A percentile compares a stretch with the other conserved stretches of the same genome.
phyloP scores from a whole-genome alignment of 1,140 invertebrate genomes.

The Microplitis demolitor region DNA sequence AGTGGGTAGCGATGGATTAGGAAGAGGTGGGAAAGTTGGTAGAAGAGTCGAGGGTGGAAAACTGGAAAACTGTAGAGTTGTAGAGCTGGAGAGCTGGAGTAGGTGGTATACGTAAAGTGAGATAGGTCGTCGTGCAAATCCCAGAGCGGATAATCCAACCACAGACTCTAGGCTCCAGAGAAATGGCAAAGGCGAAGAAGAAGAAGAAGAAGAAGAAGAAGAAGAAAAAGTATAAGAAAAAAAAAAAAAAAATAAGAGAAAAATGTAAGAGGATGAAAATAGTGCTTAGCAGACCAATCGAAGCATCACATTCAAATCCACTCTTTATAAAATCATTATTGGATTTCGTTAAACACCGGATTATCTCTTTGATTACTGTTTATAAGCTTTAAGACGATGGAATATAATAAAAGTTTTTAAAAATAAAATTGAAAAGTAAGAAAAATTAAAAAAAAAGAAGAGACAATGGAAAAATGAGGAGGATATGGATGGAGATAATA shows the following conservation, averaged over 20 bases:
- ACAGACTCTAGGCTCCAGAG: neutral
- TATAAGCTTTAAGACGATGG: neutral
- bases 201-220: neutral
- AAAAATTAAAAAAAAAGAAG: neutral
- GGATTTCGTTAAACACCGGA: slow-evolving; percentile 21
- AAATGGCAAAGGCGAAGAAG: neutral
- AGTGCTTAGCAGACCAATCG: slow-evolving; percentile 24
- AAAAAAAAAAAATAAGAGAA: neutral
- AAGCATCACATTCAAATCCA: slow-evolving; percentile 24
- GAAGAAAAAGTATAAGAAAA: slow-evolving; percentile 8
- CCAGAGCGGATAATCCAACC: slow-evolving; percentile 14
- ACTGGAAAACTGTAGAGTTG: neutral
- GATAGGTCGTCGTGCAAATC: slow-evolving; percentile 2
- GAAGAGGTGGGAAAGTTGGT: too few relatives aligned
- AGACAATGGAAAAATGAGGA: neutral
- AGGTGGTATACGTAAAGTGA: neutral
- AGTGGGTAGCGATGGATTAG: too few relatives aligned
- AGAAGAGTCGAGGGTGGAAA: too few relatives aligned
- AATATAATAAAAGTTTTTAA: neutral
- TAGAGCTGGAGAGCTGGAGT: neutral
- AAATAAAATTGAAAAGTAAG: neutral
- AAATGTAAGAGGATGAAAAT: slow-evolving; percentile 15
- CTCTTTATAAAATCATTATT: slow-evolving; percentile 29
- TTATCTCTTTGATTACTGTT: neutral
- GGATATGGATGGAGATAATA: neutral